phyloP scores from a whole-genome alignment of 2,113 vertebrate genomes.

The Nycticorax nycticorax region DNA sequence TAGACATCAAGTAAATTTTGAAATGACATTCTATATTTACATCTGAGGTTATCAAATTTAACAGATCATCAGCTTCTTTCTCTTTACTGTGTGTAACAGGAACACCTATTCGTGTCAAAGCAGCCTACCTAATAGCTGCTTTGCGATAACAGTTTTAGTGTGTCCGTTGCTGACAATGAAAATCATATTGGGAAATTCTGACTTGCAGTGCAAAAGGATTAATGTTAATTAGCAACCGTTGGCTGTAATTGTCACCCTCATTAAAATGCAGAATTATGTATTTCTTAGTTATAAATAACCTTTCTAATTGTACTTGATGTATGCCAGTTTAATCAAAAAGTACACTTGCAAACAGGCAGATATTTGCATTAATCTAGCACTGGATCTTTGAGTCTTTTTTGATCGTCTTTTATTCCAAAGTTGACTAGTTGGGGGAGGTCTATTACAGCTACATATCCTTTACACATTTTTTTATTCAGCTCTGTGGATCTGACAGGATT shows the following conservation, averaged over 20 bases:
- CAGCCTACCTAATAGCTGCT: neutral
- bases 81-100: neutral
- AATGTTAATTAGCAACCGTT: constrained; percentile 76
- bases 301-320: constrained; percentile 81
- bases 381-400: constrained; percentile 68
- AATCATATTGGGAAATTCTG: constrained; percentile 54
- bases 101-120: neutral
- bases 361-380: constrained; percentile 77
- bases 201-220: constrained; percentile 69
- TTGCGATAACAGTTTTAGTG: neutral
- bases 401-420: constrained; percentile 67
- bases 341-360: constrained; percentile 74
- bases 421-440: constrained; percentile 17
- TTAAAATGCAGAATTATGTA: constrained; percentile 81
- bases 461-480: neutral
- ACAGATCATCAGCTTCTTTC: neutral
- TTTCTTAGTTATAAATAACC: constrained; percentile 82
- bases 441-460: constrained; percentile 47
- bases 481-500: constrained; percentile 52
- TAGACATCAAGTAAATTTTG: constrained; percentile 14
- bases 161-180: constrained; percentile 62
- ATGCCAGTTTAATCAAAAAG: constrained; percentile 83
- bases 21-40: constrained; percentile 7
- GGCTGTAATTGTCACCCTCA: constrained; percentile 75
- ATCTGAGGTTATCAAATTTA: constrained; percentile 19